phyloP scores from a whole-genome alignment of 1,140 invertebrate genomes.

The Bacillus rossius region DNA sequence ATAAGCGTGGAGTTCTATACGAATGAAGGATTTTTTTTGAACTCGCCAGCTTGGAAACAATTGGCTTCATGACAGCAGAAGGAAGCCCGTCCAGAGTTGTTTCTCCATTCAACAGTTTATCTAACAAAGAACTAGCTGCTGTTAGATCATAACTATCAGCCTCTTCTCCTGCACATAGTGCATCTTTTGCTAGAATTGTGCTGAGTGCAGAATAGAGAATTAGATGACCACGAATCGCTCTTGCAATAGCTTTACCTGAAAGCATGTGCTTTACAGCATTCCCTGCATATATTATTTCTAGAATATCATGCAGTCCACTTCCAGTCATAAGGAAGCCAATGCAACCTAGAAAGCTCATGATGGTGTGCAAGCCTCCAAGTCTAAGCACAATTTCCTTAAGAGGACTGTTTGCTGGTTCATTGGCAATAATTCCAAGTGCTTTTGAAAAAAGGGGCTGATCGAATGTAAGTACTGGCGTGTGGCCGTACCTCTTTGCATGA shows the following conservation, averaged over 20 bases:
- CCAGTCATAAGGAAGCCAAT: conserved; percentile 26
- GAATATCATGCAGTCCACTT: conserved; percentile 20
- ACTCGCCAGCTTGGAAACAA: too few relatives aligned
- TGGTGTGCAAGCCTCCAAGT: conserved; percentile 6
- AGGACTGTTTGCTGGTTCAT: conserved; percentile 7
- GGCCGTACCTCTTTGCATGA: conserved; percentile 15
- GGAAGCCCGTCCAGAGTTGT: too few relatives aligned
- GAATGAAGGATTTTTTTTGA: too few relatives aligned
- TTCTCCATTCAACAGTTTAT: too few relatives aligned
- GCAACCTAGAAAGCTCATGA: conserved; percentile 25
- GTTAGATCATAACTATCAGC: too few relatives aligned
- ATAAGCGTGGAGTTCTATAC: too few relatives aligned
- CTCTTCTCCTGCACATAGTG: too few relatives aligned
- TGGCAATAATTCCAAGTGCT: conserved; percentile 7
- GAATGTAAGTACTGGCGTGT: conserved; percentile 28
- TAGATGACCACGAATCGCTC: too few relatives aligned
- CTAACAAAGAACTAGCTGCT: too few relatives aligned
- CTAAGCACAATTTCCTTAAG: conserved; percentile 21
- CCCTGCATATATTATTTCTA: conserved; percentile 21
- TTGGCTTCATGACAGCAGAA: too few relatives aligned
- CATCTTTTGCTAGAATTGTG: too few relatives aligned
- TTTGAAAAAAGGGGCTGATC: conserved; percentile 30
- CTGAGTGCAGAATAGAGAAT: too few relatives aligned
- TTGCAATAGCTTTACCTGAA: not conserved
- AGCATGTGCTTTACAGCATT: conserved; percentile 1